Base-by-base conservation (phyloP, 2,113 vertebrate species). In the Perognathus longimembris region DNA sequence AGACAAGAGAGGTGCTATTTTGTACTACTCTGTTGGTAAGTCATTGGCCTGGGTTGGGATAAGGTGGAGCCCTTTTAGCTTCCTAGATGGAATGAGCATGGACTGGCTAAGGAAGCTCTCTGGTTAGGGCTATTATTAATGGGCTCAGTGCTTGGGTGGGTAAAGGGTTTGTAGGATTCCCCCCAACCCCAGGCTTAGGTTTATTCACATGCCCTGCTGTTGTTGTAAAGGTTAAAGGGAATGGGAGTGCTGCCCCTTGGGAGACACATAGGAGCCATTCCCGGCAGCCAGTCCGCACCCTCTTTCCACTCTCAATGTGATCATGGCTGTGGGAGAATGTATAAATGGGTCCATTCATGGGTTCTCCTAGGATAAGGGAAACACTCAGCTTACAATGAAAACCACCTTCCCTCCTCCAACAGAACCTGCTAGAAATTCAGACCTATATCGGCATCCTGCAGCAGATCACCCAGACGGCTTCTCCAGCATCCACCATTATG, bases 351-450 rank as follows among this genome's bases (percentile, higher is more conserved):
- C 71, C 34, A 2, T 20, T 54, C n/a, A 21, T 28, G 38, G 50
- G 40, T 42, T 90, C 12, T 4, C 26, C 34, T 67, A 2, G 0
- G 74, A 1, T 6, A 3, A 93, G 90, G 40, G 63, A 11, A 17
- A 4, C 14, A 64, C 0, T 18, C 28, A 45, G 70, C 67, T 93
- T 89, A 21, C 82, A 71, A 93, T 63, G n/a, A 54, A 54, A 94
- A 74, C 12, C 45, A 0, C 6, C 79, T 96, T 96, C 80, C 22
- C 26, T 94, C 90, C 38, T 61, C 30, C n/a, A 81, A 89, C 94
- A 99, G 99, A 99, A 99, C 90, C 98, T 99, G 7, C 98, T 99
- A 94, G 99, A 99, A 98, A 99, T 99, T 96, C 98, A 99, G 97
- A 99, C 99, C 76, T 99, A 99, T 0, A 97, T 99, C 36, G 98